phyloP scores from a whole-genome alignment of 2,113 vertebrate species.

The rabbit (Oryctolagus cuniculus) region DNA sequence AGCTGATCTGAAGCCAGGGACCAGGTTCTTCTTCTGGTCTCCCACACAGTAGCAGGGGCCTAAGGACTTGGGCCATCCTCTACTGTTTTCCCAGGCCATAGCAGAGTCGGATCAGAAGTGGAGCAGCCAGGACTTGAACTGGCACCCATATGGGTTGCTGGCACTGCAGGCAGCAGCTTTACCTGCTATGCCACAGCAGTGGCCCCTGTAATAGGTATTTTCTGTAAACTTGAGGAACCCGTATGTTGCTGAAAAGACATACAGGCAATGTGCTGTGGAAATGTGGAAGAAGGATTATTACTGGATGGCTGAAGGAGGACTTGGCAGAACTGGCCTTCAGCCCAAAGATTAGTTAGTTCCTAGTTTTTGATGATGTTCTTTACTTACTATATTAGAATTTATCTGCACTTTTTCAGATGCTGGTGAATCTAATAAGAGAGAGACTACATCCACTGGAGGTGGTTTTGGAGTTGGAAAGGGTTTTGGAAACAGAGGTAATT shows the following conservation, averaged over 20 bases:
- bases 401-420: constrained; percentile 69
- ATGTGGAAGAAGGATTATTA: neutral
- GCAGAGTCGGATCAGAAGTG: no score
- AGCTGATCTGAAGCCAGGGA: no score
- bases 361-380: neutral
- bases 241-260: neutral
- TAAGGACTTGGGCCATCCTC: no score
- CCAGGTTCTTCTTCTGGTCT: no score
- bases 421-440: constrained; percentile 54
- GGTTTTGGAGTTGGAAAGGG: constrained; percentile 74
- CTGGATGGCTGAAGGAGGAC: neutral
- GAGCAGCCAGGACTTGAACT: no score
- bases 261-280: neutral
- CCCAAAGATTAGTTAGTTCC: neutral
- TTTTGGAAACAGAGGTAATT: constrained; percentile 84
- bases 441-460: neutral
- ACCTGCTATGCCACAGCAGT: no score
- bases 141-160: no score
- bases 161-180: no score
- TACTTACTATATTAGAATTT: neutral
- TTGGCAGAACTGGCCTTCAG: neutral
- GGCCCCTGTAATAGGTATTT: no score
- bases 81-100: no score
- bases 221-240: no score
- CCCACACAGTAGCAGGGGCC: no score